These are phyloP conservation scores for Chaenogobius annularis DNA, from an alignment of 2,113 vertebrate species.

Conservation along the genomic window DNA sequence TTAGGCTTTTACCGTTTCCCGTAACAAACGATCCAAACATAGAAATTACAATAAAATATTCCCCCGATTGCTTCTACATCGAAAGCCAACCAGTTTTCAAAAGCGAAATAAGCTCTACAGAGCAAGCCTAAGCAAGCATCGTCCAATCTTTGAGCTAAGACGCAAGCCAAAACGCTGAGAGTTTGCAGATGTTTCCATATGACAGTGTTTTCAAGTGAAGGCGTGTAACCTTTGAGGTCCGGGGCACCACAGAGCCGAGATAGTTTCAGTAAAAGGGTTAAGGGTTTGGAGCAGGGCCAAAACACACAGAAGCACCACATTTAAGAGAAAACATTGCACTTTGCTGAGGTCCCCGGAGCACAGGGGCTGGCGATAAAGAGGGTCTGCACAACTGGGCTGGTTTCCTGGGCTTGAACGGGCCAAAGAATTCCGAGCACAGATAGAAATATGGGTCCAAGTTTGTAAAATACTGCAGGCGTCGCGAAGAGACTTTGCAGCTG, in stretches of 20 bases:
- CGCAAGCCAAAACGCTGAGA: not conserved
- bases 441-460: conserved; percentile 36
- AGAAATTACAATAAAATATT: not conserved
- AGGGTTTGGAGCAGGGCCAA: conserved; percentile 54
- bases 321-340: conserved; percentile 51
- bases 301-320: conserved; percentile 42
- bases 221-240: conserved; percentile 20
- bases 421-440: conserved; percentile 32
- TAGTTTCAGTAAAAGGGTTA: conserved; percentile 23
- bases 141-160: not conserved
- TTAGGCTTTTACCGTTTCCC: not conserved
- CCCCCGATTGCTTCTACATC: not conserved
- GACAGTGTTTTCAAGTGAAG: conserved; percentile 12
- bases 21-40: not conserved
- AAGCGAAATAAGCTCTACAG: not conserved
- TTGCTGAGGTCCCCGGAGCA: conserved; percentile 27
- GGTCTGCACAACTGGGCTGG: conserved; percentile 30
- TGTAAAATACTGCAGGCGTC: conserved; percentile 43
- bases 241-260: conserved; percentile 11
- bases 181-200: conserved; percentile 12
- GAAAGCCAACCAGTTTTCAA: not conserved
- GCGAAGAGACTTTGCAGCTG: conserved; percentile 43
- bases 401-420: conserved; percentile 33
- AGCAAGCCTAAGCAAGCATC: not conserved
- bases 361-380: conserved; percentile 37